A percentile compares a stretch with the other conserved stretches of the same genome.
These are phyloP conservation scores for Platorchestia sp. DNA, from an alignment of 1,140 invertebrate genomes.

Conservation along the genomic window DNA sequence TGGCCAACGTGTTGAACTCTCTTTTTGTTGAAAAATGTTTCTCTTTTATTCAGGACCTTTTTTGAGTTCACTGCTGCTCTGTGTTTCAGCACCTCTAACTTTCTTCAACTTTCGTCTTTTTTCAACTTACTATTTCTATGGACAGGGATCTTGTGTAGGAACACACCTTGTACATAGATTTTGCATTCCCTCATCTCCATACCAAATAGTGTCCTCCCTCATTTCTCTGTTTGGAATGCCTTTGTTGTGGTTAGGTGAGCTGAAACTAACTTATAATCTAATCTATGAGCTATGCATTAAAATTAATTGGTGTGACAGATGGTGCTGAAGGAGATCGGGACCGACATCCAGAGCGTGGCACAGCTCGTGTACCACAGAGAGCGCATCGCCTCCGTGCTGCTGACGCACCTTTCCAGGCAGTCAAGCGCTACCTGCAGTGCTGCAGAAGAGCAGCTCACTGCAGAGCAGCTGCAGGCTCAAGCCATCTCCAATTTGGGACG, in stretches of 20 bases:
- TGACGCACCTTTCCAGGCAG: background rate
- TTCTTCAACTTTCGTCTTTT: no score
- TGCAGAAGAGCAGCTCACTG: constrained; percentile 40
- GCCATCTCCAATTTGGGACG: background rate
- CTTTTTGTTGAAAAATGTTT: no score
- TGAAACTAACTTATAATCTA: background rate
- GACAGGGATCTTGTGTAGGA: background rate
- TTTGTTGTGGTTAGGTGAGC: background rate
- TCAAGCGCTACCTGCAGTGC: background rate
- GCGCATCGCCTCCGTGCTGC: background rate
- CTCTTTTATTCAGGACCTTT: no score
- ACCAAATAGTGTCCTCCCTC: background rate
- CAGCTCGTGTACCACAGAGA: background rate
- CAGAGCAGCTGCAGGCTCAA: background rate
- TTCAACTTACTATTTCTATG: background rate
- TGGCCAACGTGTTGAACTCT: no score
- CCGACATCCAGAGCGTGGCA: constrained; percentile 2
- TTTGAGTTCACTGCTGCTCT: no score
- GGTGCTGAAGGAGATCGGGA: background rate
- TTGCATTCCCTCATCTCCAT: background rate
- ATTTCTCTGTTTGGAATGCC: background rate
- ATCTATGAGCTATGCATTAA: background rate
- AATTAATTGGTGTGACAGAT: background rate
- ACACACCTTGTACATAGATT: background rate
- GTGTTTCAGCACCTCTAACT: no score